These are phyloP conservation scores for Diplodus puntazzo DNA, from an alignment of 2,797 vertebrate species.

Conservation along the genomic window DNA sequence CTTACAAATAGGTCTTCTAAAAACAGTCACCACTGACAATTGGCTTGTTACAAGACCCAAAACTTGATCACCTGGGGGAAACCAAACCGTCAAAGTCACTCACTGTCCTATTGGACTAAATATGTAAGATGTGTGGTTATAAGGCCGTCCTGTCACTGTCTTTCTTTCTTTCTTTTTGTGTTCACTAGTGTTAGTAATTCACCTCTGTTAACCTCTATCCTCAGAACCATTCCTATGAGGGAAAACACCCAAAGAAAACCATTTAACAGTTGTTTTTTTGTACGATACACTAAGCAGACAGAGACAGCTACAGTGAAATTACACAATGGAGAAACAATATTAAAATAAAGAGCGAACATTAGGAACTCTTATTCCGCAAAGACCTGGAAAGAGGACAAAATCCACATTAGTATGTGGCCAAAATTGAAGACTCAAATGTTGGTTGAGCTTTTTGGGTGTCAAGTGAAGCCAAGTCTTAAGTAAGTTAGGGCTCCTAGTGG, in stretches of 20 bases:
- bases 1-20: no score
- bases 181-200: neutral
- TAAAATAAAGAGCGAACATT: neutral
- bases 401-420: neutral
- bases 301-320: neutral
- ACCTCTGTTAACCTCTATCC: neutral
- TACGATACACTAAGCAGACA: neutral
- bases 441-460: slow-evolving; percentile 2
- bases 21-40: no score
- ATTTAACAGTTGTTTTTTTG: neutral
- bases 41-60: no score
- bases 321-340: neutral
- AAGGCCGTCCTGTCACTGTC: neutral
- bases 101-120: no score
- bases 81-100: no score
- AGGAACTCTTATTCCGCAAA: neutral
- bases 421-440: neutral
- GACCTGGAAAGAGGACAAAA: slow-evolving; percentile 2
- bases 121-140: neutral
- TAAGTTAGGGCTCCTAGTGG: neutral
- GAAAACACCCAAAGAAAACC: neutral
- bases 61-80: no score
- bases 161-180: neutral
- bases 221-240: no score
- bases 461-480: neutral